These are phyloP conservation scores for Nemurella pictetii DNA, from an alignment of 2,888 invertebrate genomes.

Conservation along the genomic window DNA sequence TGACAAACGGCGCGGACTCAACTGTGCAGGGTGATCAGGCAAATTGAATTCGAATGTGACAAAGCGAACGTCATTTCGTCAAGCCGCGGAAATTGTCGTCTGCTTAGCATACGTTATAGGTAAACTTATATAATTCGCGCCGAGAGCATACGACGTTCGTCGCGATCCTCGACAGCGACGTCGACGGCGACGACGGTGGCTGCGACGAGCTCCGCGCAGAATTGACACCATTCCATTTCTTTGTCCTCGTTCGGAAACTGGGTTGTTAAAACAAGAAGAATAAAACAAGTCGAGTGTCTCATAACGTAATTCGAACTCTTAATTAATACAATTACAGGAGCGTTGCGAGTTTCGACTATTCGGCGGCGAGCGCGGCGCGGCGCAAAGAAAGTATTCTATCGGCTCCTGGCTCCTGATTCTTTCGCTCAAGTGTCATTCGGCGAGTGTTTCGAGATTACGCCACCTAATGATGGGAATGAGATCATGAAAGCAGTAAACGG, in stretches of 20 bases:
- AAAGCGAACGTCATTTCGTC: neutral
- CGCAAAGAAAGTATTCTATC: neutral
- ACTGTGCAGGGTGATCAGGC: neutral
- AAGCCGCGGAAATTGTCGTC: neutral
- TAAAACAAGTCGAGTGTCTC: neutral
- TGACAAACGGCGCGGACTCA: neutral
- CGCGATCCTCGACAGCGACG: neutral
- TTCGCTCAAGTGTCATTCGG: neutral
- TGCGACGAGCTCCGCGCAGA: neutral
- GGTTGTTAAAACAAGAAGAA: neutral
- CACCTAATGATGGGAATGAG: neutral
- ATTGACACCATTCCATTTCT: neutral
- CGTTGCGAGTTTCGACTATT: neutral
- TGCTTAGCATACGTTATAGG: neutral
- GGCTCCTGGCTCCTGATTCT: neutral
- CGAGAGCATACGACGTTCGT: neutral
- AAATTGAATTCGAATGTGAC: neutral
- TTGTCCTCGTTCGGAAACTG: neutral
- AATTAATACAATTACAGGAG: neutral
- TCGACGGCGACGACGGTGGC: neutral
- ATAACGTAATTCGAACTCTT: neutral
- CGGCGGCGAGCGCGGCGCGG: neutral
- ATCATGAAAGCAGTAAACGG: neutral
- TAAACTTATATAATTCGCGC: neutral
- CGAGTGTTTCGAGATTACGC: neutral